phyloP scores from a whole-genome alignment of 2,113 vertebrate genomes.

The Vidua macroura region DNA sequence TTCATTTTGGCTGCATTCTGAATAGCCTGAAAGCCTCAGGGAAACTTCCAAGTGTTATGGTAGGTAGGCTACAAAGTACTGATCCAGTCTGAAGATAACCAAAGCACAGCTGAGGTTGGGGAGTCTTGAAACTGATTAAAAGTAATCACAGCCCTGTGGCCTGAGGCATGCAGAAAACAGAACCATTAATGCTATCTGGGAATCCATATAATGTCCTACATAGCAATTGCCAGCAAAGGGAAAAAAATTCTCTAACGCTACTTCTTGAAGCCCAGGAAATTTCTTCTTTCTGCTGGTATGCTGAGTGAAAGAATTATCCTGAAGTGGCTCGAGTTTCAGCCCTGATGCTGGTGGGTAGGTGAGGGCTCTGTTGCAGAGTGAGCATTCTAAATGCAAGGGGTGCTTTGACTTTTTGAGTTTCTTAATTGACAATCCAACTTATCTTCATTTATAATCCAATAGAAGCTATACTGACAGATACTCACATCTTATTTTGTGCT shows the following conservation, averaged over 20 bases:
- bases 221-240: constrained; percentile 39
- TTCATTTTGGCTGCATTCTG: constrained; percentile 39
- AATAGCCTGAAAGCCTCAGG: constrained; percentile 32
- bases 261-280: constrained; percentile 9
- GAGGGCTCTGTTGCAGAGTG: neutral
- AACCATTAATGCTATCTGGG: constrained; percentile 37
- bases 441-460: neutral
- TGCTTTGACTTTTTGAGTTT: neutral
- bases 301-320: constrained; percentile 17
- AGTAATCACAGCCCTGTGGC: constrained; percentile 57
- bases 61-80: constrained; percentile 29
- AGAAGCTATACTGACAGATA: neutral
- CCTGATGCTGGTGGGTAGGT: neutral
- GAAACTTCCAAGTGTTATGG: constrained; percentile 4
- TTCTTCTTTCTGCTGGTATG: constrained; percentile 12
- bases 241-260: neutral
- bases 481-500: neutral
- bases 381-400: neutral
- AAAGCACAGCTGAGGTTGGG: constrained; percentile 40
- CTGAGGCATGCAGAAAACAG: constrained; percentile 53
- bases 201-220: constrained; percentile 58
- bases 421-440: neutral
- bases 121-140: constrained; percentile 65
- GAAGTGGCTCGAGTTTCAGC: neutral
- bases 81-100: constrained; percentile 55